Conservation (phyloP, 1,140 invertebrate genomes). For the Pararge aegeria region DNA sequence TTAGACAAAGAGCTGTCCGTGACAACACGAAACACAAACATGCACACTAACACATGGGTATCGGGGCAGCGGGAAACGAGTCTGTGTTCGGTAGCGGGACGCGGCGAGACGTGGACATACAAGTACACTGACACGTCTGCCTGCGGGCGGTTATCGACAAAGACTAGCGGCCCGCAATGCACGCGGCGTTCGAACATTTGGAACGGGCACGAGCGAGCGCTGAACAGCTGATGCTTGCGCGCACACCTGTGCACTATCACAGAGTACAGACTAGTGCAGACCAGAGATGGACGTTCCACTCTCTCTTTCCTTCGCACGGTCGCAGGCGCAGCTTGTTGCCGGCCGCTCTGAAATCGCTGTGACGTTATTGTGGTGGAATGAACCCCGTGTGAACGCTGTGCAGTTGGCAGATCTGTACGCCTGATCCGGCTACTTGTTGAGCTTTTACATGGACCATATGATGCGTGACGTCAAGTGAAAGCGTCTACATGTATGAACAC, state of each 20-base stretch:
- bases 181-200: conserved; percentile 43
- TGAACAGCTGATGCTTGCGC: conserved; percentile 69
- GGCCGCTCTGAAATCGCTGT: conserved; percentile 44
- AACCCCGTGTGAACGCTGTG: conserved; percentile 57
- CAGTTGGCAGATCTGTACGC: conserved; percentile 29
- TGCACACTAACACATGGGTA: conserved; percentile 53
- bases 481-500: background rate
- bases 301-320: conserved; percentile 63
- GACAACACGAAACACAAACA: conserved; percentile 59
- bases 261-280: conserved; percentile 2
- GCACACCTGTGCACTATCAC: conserved; percentile 65
- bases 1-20: conserved; percentile 72
- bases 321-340: conserved; percentile 46
- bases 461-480: conserved; percentile 20
- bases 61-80: conserved; percentile 43
- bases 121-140: conserved; percentile 43
- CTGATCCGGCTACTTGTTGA: conserved; percentile 28
- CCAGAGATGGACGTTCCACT: conserved; percentile 18
- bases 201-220: conserved; percentile 57
- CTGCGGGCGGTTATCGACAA: conserved; percentile 55
- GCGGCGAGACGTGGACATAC: conserved; percentile 33
- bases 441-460: conserved; percentile 20
- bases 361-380: conserved; percentile 49
- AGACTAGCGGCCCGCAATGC: conserved; percentile 47
- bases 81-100: conserved; percentile 35